These are phyloP conservation scores for Melinaea menophilus DNA, from an alignment of 2,888 invertebrate genomes.

Conservation along the genomic window DNA sequence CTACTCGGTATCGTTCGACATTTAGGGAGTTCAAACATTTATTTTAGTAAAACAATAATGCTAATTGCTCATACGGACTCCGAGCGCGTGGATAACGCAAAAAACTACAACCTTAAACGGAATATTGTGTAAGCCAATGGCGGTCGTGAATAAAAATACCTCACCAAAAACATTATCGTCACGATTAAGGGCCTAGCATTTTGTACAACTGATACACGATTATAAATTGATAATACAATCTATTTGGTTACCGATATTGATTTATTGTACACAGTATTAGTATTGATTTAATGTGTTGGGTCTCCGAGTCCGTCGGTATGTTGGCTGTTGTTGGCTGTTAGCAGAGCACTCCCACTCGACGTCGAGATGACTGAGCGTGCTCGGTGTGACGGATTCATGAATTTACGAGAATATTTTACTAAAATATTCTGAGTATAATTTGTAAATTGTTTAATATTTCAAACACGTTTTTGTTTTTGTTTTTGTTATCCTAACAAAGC, in stretches of 20 bases:
- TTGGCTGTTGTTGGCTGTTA: background rate
- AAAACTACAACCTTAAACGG: conserved; percentile 52
- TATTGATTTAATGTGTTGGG: no score
- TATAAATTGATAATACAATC: no score
- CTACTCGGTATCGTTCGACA: conserved; percentile 13
- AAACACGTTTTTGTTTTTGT: background rate
- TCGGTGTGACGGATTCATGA: conserved; percentile 40
- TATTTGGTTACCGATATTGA: no score
- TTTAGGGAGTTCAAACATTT: conserved; percentile 25
- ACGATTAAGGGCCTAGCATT: conserved; percentile 47
- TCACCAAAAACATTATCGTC: conserved; percentile 55
- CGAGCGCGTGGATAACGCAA: conserved; percentile 50
- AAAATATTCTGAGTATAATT: conserved; percentile 11
- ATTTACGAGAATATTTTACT: conserved; percentile 37
- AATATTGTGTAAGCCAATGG: conserved; percentile 46
- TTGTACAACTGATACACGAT: no score
- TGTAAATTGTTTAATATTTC: conserved; percentile 13
- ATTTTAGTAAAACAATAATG: conserved; percentile 30
- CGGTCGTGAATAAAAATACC: conserved; percentile 67
- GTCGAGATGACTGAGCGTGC: conserved; percentile 40
- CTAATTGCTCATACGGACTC: conserved; percentile 56
- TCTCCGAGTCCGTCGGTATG: no score
- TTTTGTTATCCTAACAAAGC: background rate
- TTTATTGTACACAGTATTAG: no score
- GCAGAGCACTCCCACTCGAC: conserved; percentile 37